Evolutionary conservation across 1,140 invertebrate genomes (phyloP), one percentile per base, ranked within the genome.

Genomic region (Cydia amplana): DNA sequence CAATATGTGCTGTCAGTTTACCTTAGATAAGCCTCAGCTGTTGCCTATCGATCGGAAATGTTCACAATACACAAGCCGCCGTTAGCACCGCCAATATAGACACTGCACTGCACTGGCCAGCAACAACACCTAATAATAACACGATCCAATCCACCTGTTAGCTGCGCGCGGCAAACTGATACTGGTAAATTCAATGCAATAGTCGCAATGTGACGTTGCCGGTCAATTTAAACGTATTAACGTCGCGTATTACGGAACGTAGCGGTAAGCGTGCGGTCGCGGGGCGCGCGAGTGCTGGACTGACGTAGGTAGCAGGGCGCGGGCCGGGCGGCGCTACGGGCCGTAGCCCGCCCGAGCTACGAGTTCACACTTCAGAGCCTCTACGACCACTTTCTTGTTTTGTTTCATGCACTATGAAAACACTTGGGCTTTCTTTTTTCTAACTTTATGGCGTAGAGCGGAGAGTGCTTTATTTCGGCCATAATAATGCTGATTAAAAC

Each of bases 121-220:
- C 78, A 83, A 84, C 80, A 86, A 85, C 79, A 81, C 78, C 82
- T 79, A 82, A 88, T 87, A 86, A 87, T 85, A 88, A 84, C 88
- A 88, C 87, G 49, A 51, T 80, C 78, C 79, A 82, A 83, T 79
- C 82, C 85, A 85, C 82, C 85, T 88, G 83, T 89, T 85, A 78
- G 83, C 77, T 43, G 75, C 49, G 36, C 60, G 25, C 32, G 46
- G 49, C 67, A 20, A 51, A 9, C 43, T 55, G 43, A 60, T 28
- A 51, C 63, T 32, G 63, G 65, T 20, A 10, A 16, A 70, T 74
- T 43, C 20, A 51, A 70, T 23, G 51, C 46, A 67, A 70, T 70
- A 70, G 32, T 28, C 40, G 55, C 43, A 64, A 4, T 75, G 63
- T 67, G 72, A 70, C 18, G 32, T 12, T 60, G 36, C 23, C 43